Evolutionary conservation across 2,113 vertebrate species (phyloP), one percentile per base, ranked within the genome.

Genomic region (Ophthalmolycus amberensis): DNA sequence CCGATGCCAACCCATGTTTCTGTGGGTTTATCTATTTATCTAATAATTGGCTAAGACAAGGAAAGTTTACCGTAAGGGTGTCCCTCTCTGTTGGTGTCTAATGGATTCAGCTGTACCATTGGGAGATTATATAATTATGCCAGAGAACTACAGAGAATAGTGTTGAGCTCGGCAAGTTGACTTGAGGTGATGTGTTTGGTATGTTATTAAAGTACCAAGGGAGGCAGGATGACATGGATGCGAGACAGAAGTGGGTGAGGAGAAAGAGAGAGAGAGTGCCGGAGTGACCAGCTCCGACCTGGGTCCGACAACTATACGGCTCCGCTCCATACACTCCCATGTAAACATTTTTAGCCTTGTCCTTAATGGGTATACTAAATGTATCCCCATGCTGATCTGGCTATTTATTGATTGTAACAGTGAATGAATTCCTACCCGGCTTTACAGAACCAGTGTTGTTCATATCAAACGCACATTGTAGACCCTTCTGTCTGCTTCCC

Each of bases 131-230:
- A 22, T 67, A 71, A 77, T 80, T 27, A 40, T 59, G 29, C 46
- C 48, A 50, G 46, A 69, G 75, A 77, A 27, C 54, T 54, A 1
- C 44, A 3, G 34, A 67, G 27, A 71, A 42, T 4, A 27, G 6
- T 6, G 29, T 67, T 67, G 8, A 46, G 9, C 48, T 60, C 6
- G 6, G 14, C 32, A 46, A 42, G 6, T 15, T 76, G 56, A 29
- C 25, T 50, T 59, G 40, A 64, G 11, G 20, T 16, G 38, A 79
- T 76, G 52, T 16, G 62, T 84, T 58, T 56, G 58, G 42, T 29
- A 5, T 77, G 12, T 6, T 18, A 22, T 48, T 25, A 56, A 66
- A 65, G 14, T n/a, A 15, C 22, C 6, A 15, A 18, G 16, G 46
- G 15, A n/a, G 67, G 18, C 22, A 60, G 34, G 44, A 58, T 44